Evolutionary conservation across 2,797 vertebrate species (phyloP).

Genomic region (Aldrovandia affinis): DNA sequence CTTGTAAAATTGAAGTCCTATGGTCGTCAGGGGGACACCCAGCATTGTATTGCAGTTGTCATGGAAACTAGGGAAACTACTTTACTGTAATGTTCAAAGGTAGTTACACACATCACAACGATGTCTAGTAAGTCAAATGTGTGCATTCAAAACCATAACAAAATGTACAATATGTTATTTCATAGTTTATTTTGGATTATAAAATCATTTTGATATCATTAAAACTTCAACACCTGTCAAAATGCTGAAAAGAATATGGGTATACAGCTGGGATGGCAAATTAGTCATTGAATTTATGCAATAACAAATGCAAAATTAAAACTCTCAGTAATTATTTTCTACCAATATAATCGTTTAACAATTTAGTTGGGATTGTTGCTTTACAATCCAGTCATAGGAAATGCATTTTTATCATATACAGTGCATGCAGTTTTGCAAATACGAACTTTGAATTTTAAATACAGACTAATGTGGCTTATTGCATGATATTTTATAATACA

Average conservation of each 20-base stretch:
- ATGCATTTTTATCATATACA: not conserved
- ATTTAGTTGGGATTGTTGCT: not conserved
- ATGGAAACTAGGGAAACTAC: conserved; percentile 10
- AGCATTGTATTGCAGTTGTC: not conserved
- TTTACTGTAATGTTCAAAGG: not conserved
- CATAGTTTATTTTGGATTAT: not conserved
- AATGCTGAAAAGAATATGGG: not conserved
- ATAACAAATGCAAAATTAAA: not conserved
- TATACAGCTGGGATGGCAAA: not conserved
- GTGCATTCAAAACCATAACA: not conserved
- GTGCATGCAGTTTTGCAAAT: conserved; percentile 8
- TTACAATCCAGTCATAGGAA: not conserved
- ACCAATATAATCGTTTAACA: not conserved
- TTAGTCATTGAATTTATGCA: not conserved
- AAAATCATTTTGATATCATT: not conserved
- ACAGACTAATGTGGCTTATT: not conserved
- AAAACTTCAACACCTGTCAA: not conserved
- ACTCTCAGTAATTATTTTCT: not conserved
- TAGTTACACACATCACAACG: not conserved
- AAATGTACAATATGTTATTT: not conserved
- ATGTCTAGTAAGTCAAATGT: not conserved
- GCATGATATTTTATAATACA: conserved; percentile 15
- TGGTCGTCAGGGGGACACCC: not conserved
- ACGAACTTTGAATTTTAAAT: conserved; percentile 6
- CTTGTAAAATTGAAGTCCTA: not conserved